These are phyloP conservation scores for Drosophila nannoptera DNA, from an alignment of 1,140 invertebrate genomes.

Conservation along the genomic window DNA sequence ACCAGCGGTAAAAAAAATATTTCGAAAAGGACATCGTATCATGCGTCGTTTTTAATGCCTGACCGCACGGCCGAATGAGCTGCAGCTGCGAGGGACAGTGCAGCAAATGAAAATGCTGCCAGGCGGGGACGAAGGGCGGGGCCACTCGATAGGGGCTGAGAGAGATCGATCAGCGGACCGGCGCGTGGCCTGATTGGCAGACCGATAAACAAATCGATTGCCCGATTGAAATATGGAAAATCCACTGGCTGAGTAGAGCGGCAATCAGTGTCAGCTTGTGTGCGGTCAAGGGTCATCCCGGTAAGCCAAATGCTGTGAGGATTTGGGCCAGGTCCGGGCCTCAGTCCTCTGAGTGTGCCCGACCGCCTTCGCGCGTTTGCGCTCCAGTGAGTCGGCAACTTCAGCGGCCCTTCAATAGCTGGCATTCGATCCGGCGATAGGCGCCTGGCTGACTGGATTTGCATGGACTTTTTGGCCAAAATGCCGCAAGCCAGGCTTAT, in stretches of 20 bases:
- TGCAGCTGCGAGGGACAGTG: neutral
- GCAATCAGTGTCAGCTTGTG: too few relatives aligned
- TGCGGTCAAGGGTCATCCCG: too few relatives aligned
- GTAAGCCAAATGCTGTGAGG: too few relatives aligned
- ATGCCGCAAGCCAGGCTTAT: slow-evolving; percentile 63
- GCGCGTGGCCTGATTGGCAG: too few relatives aligned
- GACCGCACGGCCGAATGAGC: slow-evolving; percentile 13
- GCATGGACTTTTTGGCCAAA: slow-evolving; percentile 21
- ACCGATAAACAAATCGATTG: too few relatives aligned
- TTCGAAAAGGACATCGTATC: slow-evolving; percentile 9
- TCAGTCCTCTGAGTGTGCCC: slow-evolving; percentile 15
- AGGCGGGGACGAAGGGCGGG: neutral
- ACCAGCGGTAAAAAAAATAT: slow-evolving; percentile 18
- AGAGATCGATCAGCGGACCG: neutral
- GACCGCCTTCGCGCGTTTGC: slow-evolving; percentile 53
- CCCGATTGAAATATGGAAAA: neutral
- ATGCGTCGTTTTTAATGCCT: slow-evolving; percentile 27
- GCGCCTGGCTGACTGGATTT: slow-evolving; percentile 17
- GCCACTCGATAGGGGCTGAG: neutral
- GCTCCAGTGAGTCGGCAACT: slow-evolving; percentile 51
- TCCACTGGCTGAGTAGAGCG: neutral
- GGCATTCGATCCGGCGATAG: neutral
- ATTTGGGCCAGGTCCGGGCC: neutral
- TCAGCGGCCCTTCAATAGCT: slow-evolving; percentile 8
- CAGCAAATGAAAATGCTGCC: slow-evolving; percentile 6